Base-by-base conservation (phyloP, 1,140 invertebrate species). In the Brachystomella parvula region DNA sequence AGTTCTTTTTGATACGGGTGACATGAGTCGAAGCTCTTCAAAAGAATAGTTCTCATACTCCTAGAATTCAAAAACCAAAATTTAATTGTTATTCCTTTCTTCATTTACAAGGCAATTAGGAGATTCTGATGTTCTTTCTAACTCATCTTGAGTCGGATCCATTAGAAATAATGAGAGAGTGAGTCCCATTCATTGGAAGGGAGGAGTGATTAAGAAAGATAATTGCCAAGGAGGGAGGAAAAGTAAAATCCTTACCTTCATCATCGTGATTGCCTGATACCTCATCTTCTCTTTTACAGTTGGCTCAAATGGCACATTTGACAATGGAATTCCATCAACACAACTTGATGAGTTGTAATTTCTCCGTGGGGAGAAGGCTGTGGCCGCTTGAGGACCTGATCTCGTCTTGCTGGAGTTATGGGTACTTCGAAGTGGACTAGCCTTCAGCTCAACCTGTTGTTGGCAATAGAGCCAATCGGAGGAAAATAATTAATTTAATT, bases 41-140 rank as follows among this genome's bases (percentile, higher is more conserved):
- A 98, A 96, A 0, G 94, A 96, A 75, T 94, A 96, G 76, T 94
- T 90, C 73, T 94, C 89, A 79, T 92, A 98, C 0, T 87, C 83
- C 85, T 90, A 76, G 24, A 71, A 57, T 12, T 44, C 2, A 53
- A 35, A 53, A 47, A 39, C 24, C 3, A 61, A 61, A 61, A 19
- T 24, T n/a, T 15, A 32, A 30, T 30, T 61, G 31, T 29, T 6
- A 29, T 28, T 61, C 15, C 3, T 17, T 32, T 32, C 31, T 32
- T n/a, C 17, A 44, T 44, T 44, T 12, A 15, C 6, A 33, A 61
- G 30, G 28, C 31, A 31, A 29, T 32, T 30, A 30, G 24, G 3
- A 19, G 15, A 24, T 6, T 29, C 24, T 29, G n/a, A n/a, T n/a
- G n/a, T n/a, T n/a, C n/a, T 44, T 44, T 44, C n/a, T 12, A 44